These are phyloP conservation scores for Rhagologus leucostigma DNA, from an alignment of 2,113 vertebrate species.

Conservation along the genomic window DNA sequence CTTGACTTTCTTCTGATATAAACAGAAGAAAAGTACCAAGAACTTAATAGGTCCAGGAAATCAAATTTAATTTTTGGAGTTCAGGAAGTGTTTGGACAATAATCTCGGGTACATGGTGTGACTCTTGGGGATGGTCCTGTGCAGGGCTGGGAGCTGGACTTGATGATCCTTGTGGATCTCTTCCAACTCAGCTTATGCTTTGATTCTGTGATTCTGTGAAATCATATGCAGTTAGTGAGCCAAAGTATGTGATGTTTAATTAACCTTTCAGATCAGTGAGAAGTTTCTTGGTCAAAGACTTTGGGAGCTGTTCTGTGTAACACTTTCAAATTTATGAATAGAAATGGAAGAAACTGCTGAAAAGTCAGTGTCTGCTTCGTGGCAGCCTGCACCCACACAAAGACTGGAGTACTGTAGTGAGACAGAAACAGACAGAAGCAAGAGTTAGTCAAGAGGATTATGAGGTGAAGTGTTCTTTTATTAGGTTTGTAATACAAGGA, in stretches of 20 bases:
- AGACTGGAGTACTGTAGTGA: not conserved
- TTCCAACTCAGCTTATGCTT: not conserved
- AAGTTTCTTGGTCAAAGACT: not conserved
- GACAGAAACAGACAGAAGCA: not conserved
- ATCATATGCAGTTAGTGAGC: not conserved
- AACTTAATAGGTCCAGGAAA: not conserved
- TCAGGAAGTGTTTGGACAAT: not conserved
- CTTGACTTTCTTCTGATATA: not conserved
- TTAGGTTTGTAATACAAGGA: not conserved
- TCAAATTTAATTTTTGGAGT: not conserved
- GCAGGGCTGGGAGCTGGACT: not conserved
- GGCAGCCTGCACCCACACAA: not conserved
- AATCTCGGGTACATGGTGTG: not conserved
- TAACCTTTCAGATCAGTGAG: not conserved
- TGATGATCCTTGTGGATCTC: not conserved
- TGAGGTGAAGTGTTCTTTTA: not conserved
- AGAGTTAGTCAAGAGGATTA: not conserved
- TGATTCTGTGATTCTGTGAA: not conserved
- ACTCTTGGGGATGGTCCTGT: not conserved
- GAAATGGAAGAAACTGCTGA: not conserved
- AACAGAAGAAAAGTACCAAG: not conserved
- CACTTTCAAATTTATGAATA: not conserved
- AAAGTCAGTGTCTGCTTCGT: not conserved
- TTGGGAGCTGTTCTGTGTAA: not conserved
- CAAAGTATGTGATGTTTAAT: not conserved